These are phyloP conservation scores for Nasonovia ribisnigri DNA, from an alignment of 2,888 invertebrate genomes.

Conservation along the genomic window DNA sequence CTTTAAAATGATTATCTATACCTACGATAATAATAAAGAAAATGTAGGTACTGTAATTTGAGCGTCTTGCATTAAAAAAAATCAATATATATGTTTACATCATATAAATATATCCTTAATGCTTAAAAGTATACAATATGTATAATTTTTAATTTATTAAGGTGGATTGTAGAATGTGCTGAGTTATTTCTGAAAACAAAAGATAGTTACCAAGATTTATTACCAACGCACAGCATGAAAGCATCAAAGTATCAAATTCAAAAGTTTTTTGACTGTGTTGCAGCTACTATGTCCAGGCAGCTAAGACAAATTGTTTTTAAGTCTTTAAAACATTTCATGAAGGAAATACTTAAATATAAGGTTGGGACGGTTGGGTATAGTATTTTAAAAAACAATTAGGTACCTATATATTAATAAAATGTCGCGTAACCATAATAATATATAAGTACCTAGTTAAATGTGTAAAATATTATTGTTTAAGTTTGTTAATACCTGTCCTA, in stretches of 20 bases:
- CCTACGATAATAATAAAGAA: neutral
- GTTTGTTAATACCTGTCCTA: neutral
- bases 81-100: neutral
- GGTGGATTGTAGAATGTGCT: constrained; percentile 87
- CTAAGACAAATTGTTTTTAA: constrained; percentile 79
- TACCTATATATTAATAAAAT: neutral
- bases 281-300: constrained; percentile 85
- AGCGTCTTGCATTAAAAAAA: neutral
- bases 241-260: constrained; percentile 73
- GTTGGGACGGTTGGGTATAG: constrained; percentile 70
- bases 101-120: neutral
- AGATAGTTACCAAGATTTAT: constrained; percentile 80
- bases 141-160: constrained; percentile 40
- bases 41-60: neutral
- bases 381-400: constrained; percentile 3
- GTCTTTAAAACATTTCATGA: constrained; percentile 78
- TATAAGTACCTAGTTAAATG: neutral
- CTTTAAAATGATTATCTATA: neutral
- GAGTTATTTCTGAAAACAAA: constrained; percentile 84
- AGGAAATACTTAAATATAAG: constrained; percentile 76
- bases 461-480: neutral
- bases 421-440: neutral
- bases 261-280: constrained; percentile 80
- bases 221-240: constrained; percentile 73
- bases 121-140: neutral